Conservation (phyloP, 2,797 vertebrate species). For the Trematomus bernacchii region DNA sequence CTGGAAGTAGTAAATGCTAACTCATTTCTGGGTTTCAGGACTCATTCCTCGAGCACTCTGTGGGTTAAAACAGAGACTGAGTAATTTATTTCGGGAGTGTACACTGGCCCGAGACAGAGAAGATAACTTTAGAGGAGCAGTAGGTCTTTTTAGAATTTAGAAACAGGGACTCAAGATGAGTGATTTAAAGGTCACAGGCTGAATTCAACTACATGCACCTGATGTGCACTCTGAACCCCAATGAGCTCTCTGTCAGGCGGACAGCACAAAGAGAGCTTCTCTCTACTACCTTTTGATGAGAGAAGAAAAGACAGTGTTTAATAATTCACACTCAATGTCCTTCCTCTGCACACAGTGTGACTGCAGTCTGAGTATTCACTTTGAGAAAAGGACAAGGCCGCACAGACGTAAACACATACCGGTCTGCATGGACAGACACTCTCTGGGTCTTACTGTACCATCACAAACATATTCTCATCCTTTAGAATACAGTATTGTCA, state of each 20-base stretch:
- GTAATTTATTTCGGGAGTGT: too few relatives aligned
- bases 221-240: background rate
- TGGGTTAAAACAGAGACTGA: too few relatives aligned
- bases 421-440: background rate
- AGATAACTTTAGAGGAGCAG: too few relatives aligned
- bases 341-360: slow-evolving; percentile 42
- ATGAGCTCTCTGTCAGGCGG: background rate
- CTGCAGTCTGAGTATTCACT: slow-evolving; percentile 15
- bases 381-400: slow-evolving; percentile 7
- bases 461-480: background rate
- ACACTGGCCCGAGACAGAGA: too few relatives aligned
- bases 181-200: too few relatives aligned
- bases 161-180: too few relatives aligned
- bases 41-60: too few relatives aligned
- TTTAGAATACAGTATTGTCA: background rate
- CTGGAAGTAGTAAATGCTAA: too few relatives aligned
- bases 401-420: background rate
- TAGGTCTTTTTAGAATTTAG: too few relatives aligned
- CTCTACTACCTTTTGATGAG: slow-evolving; percentile 30
- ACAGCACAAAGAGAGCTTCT: background rate
- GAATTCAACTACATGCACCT: background rate
- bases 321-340: slow-evolving; percentile 40
- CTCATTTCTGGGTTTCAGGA: too few relatives aligned
- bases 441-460: background rate
- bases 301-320: slow-evolving; percentile 26